Evolutionary conservation across 2,113 vertebrate genomes (phyloP), one percentile per base, ranked within the genome.

Genomic region (Rhinoptilus africanus): DNA sequence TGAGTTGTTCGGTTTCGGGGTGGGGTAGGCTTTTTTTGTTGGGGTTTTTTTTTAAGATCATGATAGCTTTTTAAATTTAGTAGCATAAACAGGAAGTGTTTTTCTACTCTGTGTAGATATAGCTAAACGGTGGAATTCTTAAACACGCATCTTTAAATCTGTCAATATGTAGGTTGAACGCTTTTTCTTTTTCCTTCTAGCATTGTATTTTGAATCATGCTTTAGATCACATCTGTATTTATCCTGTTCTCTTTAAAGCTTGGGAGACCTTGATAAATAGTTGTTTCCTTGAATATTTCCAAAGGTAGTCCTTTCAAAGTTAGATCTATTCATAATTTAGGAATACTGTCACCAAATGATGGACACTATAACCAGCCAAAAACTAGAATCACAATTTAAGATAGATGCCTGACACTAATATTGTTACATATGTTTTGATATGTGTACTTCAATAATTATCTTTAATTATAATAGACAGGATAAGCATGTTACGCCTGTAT

Each of bases 1-100:
- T 99, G 94, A 99, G 99, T 96, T 63, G 22, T 57, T n/a, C 37
- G 45, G 4, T 10, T 86, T 45, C 13, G 22, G 10, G 26, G 10
- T 32, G 39, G 27, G 37, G 60, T 43, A 9, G 51, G 51, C 6
- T 9, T 48, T 48, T 54, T 43, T 41, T 56, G 19, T 34, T 22
- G 20, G 9, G 2, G 27, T 27, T 13, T 26, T 37, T 68, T 39
- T 32, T 28, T 71, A 4, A 3, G 8, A 14, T 69, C 15, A 4
- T 53, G 10, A 6, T 53, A 64, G n/a, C 27, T 62, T 26, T 37
- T 57, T 27, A 62, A 82, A 74, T 23, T 30, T 41, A 71, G 6
- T 1, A 2, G 12, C 13, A 30, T 34, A 59, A 67, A 27, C 35
- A 78, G 51, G 17, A 77, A 51, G 9, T 3, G 10, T 27, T 87